A percentile compares a stretch with the other conserved stretches of the same genome.
phyloP scores from a whole-genome alignment of 1,140 invertebrate species.

The Ptiloglossa arizonensis region DNA sequence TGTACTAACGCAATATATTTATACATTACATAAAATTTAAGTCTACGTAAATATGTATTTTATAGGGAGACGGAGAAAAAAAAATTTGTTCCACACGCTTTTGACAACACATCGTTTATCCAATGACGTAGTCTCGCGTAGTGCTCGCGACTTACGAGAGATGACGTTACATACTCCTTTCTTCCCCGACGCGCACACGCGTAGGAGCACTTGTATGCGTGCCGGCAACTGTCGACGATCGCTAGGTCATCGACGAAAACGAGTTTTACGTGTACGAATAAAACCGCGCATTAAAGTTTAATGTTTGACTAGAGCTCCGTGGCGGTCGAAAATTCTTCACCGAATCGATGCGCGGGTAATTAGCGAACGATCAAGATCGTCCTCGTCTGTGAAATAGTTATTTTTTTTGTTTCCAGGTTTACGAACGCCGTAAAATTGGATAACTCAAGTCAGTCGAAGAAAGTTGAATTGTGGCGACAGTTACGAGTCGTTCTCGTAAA shows the following conservation, averaged over 20 bases:
- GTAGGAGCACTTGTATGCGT: background rate
- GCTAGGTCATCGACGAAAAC: too few relatives aligned
- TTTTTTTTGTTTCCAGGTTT: background rate
- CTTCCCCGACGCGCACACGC: too few relatives aligned
- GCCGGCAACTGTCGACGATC: too few relatives aligned
- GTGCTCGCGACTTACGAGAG: background rate
- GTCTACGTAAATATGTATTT: constrained; percentile 16
- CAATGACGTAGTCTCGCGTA: background rate
- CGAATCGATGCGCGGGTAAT: background rate
- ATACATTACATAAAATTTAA: background rate
- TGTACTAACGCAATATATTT: too few relatives aligned
- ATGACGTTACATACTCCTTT: constrained; percentile 26
- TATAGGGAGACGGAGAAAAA: background rate
- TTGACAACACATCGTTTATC: background rate
- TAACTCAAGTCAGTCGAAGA: background rate
- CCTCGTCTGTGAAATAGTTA: background rate
- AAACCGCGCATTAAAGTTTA: background rate
- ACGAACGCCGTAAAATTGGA: background rate
- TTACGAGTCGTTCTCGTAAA: constrained; percentile 12
- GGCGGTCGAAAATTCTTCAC: background rate
- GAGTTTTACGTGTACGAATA: background rate
- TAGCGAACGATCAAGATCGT: background rate
- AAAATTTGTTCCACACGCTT: background rate
- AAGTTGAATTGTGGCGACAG: background rate
- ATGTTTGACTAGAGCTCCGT: background rate